A percentile compares a stretch with the other conserved stretches of the same genome.
Evolutionary conservation across 2,113 vertebrate species (phyloP).

Genomic region (Crotophaga sulcirostris): DNA sequence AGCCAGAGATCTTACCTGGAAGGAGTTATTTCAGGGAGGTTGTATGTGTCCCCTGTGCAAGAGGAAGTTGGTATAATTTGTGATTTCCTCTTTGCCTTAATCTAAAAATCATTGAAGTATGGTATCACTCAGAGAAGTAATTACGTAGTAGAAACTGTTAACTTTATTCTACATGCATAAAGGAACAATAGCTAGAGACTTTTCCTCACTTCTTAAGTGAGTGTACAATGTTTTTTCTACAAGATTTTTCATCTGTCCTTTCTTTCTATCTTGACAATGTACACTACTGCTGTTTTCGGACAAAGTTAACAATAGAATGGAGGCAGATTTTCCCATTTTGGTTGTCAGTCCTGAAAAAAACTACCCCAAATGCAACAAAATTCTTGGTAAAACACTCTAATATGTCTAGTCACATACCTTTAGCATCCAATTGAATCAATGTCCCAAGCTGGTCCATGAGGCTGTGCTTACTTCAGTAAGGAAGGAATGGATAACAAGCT

Average conservation of each 20-base stretch:
- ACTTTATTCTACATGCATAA: not conserved
- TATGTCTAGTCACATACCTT: slow-evolving; percentile 49
- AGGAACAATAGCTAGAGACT: not conserved
- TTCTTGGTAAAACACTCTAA: not conserved
- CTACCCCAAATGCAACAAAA: not conserved
- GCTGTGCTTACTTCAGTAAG: not conserved
- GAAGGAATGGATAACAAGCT: not conserved
- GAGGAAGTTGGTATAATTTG: not conserved
- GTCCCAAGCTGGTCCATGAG: slow-evolving; percentile 67
- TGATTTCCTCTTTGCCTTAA: not conserved
- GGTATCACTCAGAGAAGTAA: not conserved
- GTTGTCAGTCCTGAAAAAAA: not conserved
- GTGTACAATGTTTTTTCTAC: not conserved
- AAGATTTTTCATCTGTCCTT: not conserved
- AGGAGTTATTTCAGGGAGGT: not conserved
- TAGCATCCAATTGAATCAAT: not conserved
- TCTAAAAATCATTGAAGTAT: not conserved
- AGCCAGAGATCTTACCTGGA: not conserved
- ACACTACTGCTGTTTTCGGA: not conserved
- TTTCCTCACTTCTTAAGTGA: not conserved
- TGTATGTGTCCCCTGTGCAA: not conserved
- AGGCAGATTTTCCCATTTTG: not conserved
- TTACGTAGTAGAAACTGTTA: not conserved
- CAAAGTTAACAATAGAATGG: not conserved
- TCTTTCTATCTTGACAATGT: not conserved